These are phyloP conservation scores for Anser cygnoides DNA, from an alignment of 2,113 vertebrate genomes.

Conservation along the genomic window DNA sequence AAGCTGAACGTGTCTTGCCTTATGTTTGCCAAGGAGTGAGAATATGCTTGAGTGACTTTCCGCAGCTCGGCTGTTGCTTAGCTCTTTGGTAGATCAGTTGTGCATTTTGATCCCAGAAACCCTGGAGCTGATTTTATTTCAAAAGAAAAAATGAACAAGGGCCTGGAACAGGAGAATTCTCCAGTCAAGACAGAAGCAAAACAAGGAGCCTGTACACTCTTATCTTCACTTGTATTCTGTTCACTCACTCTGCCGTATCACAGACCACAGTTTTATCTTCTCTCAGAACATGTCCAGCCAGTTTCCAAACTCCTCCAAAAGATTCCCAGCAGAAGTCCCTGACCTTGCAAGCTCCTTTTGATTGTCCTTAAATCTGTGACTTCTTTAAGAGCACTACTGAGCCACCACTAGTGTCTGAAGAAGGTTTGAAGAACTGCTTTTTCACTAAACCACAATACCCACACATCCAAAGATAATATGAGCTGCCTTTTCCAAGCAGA, in stretches of 20 bases:
- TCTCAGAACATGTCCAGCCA: neutral
- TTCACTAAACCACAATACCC: neutral
- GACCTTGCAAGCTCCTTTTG: neutral
- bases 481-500: neutral
- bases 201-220: neutral
- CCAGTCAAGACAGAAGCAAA: neutral
- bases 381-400: neutral
- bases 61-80: neutral
- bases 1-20: neutral
- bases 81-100: neutral
- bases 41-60: neutral
- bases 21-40: neutral
- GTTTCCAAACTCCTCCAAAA: neutral
- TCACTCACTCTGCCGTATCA: neutral
- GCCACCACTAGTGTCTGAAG: neutral
- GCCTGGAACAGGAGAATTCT: neutral
- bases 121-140: slow-evolving; percentile 7
- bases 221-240: neutral
- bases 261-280: neutral
- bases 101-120: slow-evolving; percentile 2
- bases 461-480: neutral
- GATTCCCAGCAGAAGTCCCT: neutral
- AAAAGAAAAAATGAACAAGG: neutral
- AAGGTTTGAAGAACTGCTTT: neutral
- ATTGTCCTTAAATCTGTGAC: neutral